Percentiles rank a stretch among this genome's conserved stretches.
These are phyloP conservation scores for Drosophila arizonae DNA, from an alignment of 1,140 invertebrate species.

Conservation along the genomic window DNA sequence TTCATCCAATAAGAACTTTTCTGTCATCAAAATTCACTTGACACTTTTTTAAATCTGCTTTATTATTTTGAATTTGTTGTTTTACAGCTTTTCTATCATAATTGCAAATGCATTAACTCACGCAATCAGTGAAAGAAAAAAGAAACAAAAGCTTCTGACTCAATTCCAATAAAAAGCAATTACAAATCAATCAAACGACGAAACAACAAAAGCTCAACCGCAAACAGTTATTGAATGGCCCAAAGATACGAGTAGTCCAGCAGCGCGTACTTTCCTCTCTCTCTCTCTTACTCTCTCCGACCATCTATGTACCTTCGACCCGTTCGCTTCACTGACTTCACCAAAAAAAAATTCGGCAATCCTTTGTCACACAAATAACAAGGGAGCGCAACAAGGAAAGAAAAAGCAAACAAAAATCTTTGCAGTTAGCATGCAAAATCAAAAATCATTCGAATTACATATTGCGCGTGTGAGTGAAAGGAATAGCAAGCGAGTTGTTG, in stretches of 20 bases:
- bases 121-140: background rate
- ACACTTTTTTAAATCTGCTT: background rate
- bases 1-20: background rate
- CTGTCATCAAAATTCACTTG: background rate
- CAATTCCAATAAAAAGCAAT: slow-evolving; percentile 62
- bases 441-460: slow-evolving; percentile 16
- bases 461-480: background rate
- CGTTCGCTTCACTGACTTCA: slow-evolving; percentile 40
- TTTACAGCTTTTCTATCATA: too few relatives aligned
- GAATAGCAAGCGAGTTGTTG: slow-evolving; percentile 7
- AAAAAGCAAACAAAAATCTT: slow-evolving; percentile 27
- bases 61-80: background rate
- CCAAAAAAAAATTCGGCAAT: slow-evolving; percentile 54
- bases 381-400: slow-evolving; percentile 2
- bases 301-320: too few relatives aligned
- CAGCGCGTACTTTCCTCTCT: background rate
- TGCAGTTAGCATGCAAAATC: slow-evolving; percentile 15
- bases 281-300: background rate
- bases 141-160: slow-evolving; percentile 10
- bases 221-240: slow-evolving; percentile 35
- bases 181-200: slow-evolving; percentile 59
- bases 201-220: slow-evolving; percentile 37
- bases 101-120: slow-evolving; percentile 5
- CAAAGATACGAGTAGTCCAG: background rate
- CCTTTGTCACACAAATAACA: slow-evolving; percentile 31